These are phyloP conservation scores for Tetropium fuscum DNA, from an alignment of 2,888 invertebrate species.

Conservation along the genomic window DNA sequence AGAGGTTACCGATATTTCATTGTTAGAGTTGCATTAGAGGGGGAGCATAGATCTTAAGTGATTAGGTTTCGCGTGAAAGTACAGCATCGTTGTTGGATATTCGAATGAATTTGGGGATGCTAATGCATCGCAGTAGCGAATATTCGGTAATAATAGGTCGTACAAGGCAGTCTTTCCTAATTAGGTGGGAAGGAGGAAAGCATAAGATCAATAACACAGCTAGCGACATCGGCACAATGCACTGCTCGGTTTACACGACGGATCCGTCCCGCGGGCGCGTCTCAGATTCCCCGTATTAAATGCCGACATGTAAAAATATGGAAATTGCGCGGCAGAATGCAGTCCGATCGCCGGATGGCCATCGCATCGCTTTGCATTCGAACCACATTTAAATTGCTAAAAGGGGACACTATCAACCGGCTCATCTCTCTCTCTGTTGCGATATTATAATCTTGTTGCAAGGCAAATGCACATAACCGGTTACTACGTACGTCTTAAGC, in stretches of 20 bases:
- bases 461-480: slow-evolving; percentile 66
- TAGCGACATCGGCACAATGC: slow-evolving; percentile 56
- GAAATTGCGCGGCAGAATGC: slow-evolving; percentile 56
- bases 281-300: slow-evolving; percentile 39
- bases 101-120: slow-evolving; percentile 25
- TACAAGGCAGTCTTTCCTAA: slow-evolving; percentile 31
- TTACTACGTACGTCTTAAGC: slow-evolving; percentile 58
- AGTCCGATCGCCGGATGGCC: slow-evolving; percentile 55
- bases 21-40: slow-evolving; percentile 23
- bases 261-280: slow-evolving; percentile 29
- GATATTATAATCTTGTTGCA: slow-evolving; percentile 66
- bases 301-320: slow-evolving; percentile 54
- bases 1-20: slow-evolving; percentile 26
- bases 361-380: slow-evolving; percentile 64
- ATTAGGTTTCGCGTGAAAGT: slow-evolving; percentile 37
- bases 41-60: slow-evolving; percentile 30
- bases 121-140: slow-evolving; percentile 16
- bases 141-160: slow-evolving; percentile 32
- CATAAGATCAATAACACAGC: slow-evolving; percentile 50
- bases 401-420: slow-evolving; percentile 65
- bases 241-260: slow-evolving; percentile 49
- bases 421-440: slow-evolving; percentile 60
- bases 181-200: slow-evolving; percentile 36
- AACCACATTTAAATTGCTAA: slow-evolving; percentile 67
- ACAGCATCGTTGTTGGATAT: slow-evolving; percentile 30